Conservation (phyloP, 1,140 invertebrate species). For the Zeugodacus cucurbitae region DNA sequence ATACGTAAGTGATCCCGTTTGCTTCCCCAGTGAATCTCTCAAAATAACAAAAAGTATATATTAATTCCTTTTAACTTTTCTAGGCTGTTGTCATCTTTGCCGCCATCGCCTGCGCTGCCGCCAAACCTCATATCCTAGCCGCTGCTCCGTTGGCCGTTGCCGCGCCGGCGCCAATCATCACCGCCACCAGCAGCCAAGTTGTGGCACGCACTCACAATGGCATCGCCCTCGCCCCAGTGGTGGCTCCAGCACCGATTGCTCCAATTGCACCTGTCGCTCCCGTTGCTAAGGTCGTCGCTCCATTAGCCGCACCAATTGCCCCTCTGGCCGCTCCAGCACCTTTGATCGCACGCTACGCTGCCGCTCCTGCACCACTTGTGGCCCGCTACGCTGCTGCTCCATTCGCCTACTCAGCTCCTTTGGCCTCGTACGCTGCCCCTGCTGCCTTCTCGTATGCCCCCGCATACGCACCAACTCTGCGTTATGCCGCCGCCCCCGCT, state of each 20-base stretch:
- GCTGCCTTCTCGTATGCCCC: conserved; percentile 35
- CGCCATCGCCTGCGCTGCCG: conserved; percentile 40
- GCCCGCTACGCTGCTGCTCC: conserved; percentile 45
- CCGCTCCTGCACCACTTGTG: conserved; percentile 41
- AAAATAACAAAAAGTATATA: not conserved
- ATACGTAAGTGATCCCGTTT: conserved; percentile 40
- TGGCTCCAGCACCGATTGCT: conserved; percentile 45
- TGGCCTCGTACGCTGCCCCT: conserved; percentile 37
- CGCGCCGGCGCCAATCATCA: conserved; percentile 61
- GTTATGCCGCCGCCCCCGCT: conserved; percentile 39
- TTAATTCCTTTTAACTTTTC: not conserved
- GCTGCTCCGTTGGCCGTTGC: conserved; percentile 50
- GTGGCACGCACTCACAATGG: conserved; percentile 67
- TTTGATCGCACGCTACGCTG: conserved; percentile 17
- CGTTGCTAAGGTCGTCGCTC: conserved; percentile 45
- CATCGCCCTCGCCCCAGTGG: conserved; percentile 55
- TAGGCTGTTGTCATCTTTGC: conserved; percentile 42
- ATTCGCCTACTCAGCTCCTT: conserved; percentile 38
- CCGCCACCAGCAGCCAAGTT: conserved; percentile 67
- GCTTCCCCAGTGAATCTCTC: no score
- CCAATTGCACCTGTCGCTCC: conserved; percentile 48
- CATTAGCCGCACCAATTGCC: conserved; percentile 43
- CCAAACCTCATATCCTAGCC: conserved; percentile 40
- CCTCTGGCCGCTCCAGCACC: conserved; percentile 43
- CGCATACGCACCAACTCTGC: conserved; percentile 14